Evolutionary conservation across 2,888 invertebrate species (phyloP), one percentile per base, ranked within the genome.

Genomic region (Phoenoteleia sp.): DNA sequence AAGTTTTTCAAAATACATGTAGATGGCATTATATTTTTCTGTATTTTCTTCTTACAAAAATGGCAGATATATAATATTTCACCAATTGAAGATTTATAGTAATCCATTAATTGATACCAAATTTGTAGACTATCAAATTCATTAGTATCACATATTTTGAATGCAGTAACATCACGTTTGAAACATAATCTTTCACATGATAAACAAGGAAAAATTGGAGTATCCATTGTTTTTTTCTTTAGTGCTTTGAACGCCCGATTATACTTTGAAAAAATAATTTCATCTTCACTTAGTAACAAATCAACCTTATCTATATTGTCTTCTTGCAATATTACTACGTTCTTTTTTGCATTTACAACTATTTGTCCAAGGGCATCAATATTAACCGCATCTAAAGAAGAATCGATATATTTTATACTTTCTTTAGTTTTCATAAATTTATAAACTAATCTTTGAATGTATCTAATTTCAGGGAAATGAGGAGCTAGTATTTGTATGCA

Each of bases 1-100:
- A 91, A 64, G 21, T 87, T 79, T 77, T 91, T 91, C 23, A 89
- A 60, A 25, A 91, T 64, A 79, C 88, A 90, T 9, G 80, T 88
- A 5, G 88, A 81, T 25, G 90, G 90, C 49, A 91, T 66, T 15
- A 19, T 58, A 81, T 88, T 81, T 25, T 72, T 58, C 29, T 77
- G 33, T 17, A 91, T 86, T 45, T 88, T 88, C 2, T 15, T 33
- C 13, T 66, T 29, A 54, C 86, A 56, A 15, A 29, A 56, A 17
- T 15, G 15, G 13, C 56, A 56, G 9, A 56, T 13, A 17, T 23
- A 56, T 33, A 56, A 29, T 33, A 33, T 56, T 17, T 29, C 7
- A 0, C 33, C 33, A 15, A 56, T 15, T 7, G 13, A 19, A 4
- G 29, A 45, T 9, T 45, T n/a, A 27, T 77, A 33, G 6, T 33